Evolutionary conservation across 2,888 invertebrate genomes (phyloP), one percentile per base, ranked within the genome.

Genomic region (Urechis unicinctus): DNA sequence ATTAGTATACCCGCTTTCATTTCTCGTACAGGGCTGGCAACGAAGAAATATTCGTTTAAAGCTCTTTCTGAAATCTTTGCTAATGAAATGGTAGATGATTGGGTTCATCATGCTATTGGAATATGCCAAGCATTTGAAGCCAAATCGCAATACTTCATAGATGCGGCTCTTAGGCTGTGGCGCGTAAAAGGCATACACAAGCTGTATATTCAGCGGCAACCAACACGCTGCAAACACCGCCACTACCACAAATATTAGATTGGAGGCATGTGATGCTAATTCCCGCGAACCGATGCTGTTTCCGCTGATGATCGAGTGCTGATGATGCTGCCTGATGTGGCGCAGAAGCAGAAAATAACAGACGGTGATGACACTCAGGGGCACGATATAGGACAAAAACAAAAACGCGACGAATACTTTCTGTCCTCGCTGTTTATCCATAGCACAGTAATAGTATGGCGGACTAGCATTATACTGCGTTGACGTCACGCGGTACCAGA

Each of bases 211-310:
- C 73, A 94, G 89, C 29, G 94, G 94, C 68, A 89, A 86, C 94
- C 94, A 94, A 80, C 92, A 92, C 44, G 91, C 83, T 24, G 93
- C 92, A 78, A 95, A 95, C 50, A 91, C 91, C 53, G 90, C 86
- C 1, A 92, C 91, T 50, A 93, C 91, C 52, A 91, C 87, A 58
- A 92, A 85, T 24, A 94, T 91, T 86, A 95, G 87, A 62, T 91
- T 83, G 3, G 94, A 94, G 31, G 92, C 94, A 64, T 91, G 84
- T 3, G 48, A 48, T 21, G 50, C 52, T 26, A 56, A 26, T 28
- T 52, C 47, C n/a, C 55, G 30, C 4, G n/a, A 21, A n/a, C 24
- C 17, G 17, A 30, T 5, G 17, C 5, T 6, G 6, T 45, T 6
- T 6, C n/a, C 9, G 13, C 13, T 5, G n/a, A n/a, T n/a, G n/a